These are phyloP conservation scores for Turritopsis rubra DNA, from an alignment of 30 jellyfish, hydroid and myxozoan species.

Conservation along the genomic window DNA sequence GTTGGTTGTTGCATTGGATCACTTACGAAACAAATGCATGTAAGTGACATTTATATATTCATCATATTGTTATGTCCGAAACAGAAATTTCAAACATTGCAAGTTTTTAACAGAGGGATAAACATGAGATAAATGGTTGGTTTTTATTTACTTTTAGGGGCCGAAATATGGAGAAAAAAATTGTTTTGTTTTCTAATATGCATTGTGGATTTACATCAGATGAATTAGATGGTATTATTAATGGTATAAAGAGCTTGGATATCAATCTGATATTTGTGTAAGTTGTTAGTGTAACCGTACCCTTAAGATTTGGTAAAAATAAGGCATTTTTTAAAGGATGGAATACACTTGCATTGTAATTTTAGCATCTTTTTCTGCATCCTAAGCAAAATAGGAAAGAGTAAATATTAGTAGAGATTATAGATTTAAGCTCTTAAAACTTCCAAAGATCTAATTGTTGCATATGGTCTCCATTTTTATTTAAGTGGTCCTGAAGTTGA, in stretches of 20 bases:
- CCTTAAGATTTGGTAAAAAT: neutral
- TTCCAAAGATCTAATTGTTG: neutral
- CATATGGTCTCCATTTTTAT: neutral
- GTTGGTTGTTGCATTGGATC: conserved; percentile 89
- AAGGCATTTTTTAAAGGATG: no score
- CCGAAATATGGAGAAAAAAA: conserved; percentile 51
- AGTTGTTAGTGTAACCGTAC: conserved; percentile 24
- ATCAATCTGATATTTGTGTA: conserved; percentile 76
- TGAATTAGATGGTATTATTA: conserved; percentile 42
- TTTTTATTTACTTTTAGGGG: conserved; percentile 50
- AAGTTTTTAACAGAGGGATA: no score
- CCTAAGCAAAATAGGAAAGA: no score
- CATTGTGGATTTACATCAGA: conserved; percentile 51
- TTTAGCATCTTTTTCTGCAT: no score
- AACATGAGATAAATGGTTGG: neutral
- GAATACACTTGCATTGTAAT: no score
- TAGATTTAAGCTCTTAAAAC: neutral
- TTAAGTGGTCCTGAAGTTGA: conserved; percentile 73
- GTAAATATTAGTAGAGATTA: no score
- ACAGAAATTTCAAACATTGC: no score
- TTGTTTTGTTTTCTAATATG: conserved; percentile 67
- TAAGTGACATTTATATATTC: neutral
- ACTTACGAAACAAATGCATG: conserved; percentile 57
- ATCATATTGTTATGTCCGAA: neutral
- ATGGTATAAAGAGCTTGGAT: conserved; percentile 48